Conservation (phyloP, 1,140 invertebrate species). For the Aphis gossypii region DNA sequence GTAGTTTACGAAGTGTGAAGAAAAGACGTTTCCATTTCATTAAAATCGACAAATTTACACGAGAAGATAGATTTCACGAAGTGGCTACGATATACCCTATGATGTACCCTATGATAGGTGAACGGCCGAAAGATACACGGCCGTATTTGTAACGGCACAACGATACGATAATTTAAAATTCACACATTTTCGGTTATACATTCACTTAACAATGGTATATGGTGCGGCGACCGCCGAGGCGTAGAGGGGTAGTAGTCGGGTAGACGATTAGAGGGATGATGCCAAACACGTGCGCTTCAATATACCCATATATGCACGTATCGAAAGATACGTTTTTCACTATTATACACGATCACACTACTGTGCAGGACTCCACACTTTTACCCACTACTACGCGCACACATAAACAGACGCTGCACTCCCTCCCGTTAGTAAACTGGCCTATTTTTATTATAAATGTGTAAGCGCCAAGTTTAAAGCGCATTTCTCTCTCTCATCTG, state of each 20-base stretch:
- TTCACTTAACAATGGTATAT: neutral
- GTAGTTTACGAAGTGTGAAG: neutral
- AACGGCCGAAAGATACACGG: neutral
- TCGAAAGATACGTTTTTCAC: neutral
- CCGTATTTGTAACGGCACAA: too few species aligned
- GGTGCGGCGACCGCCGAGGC: too few species aligned
- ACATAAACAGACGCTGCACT: neutral
- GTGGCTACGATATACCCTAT: neutral
- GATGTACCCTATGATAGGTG: neutral
- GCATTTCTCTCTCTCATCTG: constrained; percentile 1
- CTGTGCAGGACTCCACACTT: neutral
- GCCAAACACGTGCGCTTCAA: constrained; percentile 28
- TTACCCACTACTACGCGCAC: neutral
- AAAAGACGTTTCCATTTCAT: neutral
- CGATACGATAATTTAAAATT: neutral
- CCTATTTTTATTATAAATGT: constrained; percentile 38
- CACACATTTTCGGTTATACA: neutral
- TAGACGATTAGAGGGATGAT: neutral
- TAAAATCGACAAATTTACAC: neutral
- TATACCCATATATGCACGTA: neutral
- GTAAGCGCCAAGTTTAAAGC: constrained; percentile 16
- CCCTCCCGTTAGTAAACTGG: neutral
- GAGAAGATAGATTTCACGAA: neutral
- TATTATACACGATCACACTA: neutral
- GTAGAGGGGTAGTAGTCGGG: too few species aligned